Base-by-base conservation (phyloP, 2,888 invertebrate genomes). In the Melangyna quadrimaculata region DNA sequence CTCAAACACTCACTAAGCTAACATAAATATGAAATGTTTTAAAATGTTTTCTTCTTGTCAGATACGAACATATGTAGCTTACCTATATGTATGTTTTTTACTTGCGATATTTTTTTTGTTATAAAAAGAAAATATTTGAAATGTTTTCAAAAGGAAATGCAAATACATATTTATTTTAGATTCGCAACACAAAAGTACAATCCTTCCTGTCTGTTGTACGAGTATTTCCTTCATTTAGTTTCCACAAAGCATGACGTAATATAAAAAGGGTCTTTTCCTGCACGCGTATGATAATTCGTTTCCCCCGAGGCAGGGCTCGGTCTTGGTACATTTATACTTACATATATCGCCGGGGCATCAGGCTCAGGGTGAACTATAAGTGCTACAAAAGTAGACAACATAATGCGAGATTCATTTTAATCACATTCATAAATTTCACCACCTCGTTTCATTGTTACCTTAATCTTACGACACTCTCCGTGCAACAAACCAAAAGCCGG, bases 341-440 rank as follows among this genome's bases (percentile, higher is more conserved):
- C n/a, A n/a, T n/a, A n/a, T n/a, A n/a, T n/a, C n/a, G n/a, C n/a
- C 24, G 24, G 14, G 12, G 51, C 51, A n/a, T 27, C 14, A 22
- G 14, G 27, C 19, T n/a, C 19, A 67, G 73, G 73, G 69, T 59
- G 55, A 70, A 78, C 61, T 70, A 61, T 55, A 75, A 84, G 74
- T 59, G 53, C 57, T 75, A 35, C 48, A 51, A 19, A 67, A 51
- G 57, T 45, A 78, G 73, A 69, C 71, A 51, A 17, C 40, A 74
- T 73, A 84, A 84, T 79, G 84, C 61, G 65, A 84, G 84, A 71
- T 79, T 79, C 75, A 84, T 79, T 84, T 84, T 84, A 84, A 84
- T 75, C 67, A 67, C 79, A 79, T 84, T 75, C 84, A 84, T 84
- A 84, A 79, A 79, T 84, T 84, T 84, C 84, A 77, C 71, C 84